Evolutionary conservation across 2,888 invertebrate species (phyloP).

Genomic region (Dasysyrphus tricinctus): DNA sequence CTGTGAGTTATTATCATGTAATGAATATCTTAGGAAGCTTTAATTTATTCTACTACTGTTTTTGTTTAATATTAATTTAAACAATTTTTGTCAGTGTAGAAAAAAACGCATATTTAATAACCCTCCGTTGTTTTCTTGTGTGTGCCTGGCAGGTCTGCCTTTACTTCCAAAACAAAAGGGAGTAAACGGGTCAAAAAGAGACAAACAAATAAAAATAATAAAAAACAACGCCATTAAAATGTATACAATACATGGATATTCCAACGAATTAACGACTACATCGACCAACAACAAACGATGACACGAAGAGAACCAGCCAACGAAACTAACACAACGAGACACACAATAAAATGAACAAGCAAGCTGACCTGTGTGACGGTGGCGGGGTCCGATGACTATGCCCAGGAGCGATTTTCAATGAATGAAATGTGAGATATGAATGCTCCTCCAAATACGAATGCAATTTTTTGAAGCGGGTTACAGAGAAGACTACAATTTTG

Average conservation of each 20-base stretch:
- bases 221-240: conserved; percentile 50
- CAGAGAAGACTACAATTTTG: conserved; percentile 45
- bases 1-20: no score
- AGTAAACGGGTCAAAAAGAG: conserved; percentile 67
- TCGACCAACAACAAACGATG: conserved; percentile 56
- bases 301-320: conserved; percentile 50
- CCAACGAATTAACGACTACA: conserved; percentile 68
- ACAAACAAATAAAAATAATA: conserved; percentile 50
- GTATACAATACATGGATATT: conserved; percentile 57
- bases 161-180: conserved; percentile 64
- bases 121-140: conserved; percentile 44
- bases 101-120: conserved; percentile 70
- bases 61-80: not conserved
- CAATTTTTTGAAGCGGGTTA: conserved; percentile 51
- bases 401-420: conserved; percentile 71
- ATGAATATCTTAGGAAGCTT: no score
- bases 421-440: conserved; percentile 74
- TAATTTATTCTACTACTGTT: no score
- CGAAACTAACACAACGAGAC: conserved; percentile 32
- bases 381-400: conserved; percentile 61
- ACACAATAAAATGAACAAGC: conserved; percentile 49
- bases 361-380: conserved; percentile 4
- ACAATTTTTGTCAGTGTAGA: conserved; percentile 62
- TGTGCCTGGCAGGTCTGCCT: conserved; percentile 25
- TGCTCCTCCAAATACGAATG: conserved; percentile 56